Conservation (phyloP, 2,888 invertebrate genomes). For the Eledona agricola region DNA sequence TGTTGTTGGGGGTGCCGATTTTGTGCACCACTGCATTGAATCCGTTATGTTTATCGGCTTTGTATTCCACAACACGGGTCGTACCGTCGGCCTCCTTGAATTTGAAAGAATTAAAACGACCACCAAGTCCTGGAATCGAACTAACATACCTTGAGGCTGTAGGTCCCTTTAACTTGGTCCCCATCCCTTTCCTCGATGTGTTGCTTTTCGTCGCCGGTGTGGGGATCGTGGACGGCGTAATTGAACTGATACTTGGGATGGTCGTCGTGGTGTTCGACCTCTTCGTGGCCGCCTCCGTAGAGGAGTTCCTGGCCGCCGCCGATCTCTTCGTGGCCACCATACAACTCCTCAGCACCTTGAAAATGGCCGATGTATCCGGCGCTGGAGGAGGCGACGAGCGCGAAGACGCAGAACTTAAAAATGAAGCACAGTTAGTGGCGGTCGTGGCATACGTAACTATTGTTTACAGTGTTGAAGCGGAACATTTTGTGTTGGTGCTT, state of each 20-base stretch:
- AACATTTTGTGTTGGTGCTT: constrained; percentile 25
- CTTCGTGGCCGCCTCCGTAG: constrained; percentile 40
- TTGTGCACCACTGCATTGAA: constrained; percentile 51
- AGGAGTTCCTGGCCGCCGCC: constrained; percentile 39
- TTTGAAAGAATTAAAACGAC: too few relatives aligned
- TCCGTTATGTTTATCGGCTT: constrained; percentile 52
- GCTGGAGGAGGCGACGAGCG: constrained; percentile 39
- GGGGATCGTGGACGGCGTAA: constrained; percentile 51
- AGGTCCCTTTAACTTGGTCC: constrained; percentile 70
- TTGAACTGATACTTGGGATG: constrained; percentile 51
- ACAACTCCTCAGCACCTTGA: constrained; percentile 40
- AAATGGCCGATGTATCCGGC: constrained; percentile 44
- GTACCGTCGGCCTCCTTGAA: constrained; percentile 61
- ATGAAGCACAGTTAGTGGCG: constrained; percentile 8
- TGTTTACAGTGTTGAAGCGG: constrained; percentile 26
- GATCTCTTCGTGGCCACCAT: constrained; percentile 36
- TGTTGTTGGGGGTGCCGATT: constrained; percentile 48
- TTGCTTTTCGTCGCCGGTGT: constrained; percentile 52
- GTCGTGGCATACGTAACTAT: constrained; percentile 2
- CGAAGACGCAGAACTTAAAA: constrained; percentile 15
- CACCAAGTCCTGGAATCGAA: constrained; percentile 68
- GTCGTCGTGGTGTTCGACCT: constrained; percentile 42
- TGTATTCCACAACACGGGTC: constrained; percentile 51
- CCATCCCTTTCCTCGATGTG: constrained; percentile 70
- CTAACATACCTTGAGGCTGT: constrained; percentile 65